Base-by-base conservation (phyloP, 1,140 invertebrate genomes). In the Philopotamus ludificatus region DNA sequence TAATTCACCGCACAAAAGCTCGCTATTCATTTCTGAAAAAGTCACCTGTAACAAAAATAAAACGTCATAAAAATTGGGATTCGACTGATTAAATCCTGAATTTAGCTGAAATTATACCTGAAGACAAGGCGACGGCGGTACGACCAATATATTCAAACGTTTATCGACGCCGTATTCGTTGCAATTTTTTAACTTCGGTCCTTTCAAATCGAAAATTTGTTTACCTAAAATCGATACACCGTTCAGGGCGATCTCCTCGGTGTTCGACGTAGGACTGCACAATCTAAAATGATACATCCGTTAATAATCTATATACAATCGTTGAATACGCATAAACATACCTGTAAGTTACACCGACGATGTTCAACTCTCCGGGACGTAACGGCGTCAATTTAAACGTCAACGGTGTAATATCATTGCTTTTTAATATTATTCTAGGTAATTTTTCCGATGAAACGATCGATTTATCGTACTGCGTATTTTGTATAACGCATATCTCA, bases 1-100 rank as follows among this genome's bases (percentile, higher is more conserved):
- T 28, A 93, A 79, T 76, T 93, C 89, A 3, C 90, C 89, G 71
- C 87, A 87, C 42, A 92, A 76, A 72, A 91, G 83, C 55, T 87
- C 84, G 1, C 79, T 75, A 51, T 82, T 84, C n/a, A 89, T 81
- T 73, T 90, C 85, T 18, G 82, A 83, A 72, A 92, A 91, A 2
- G 82, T 83, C 74, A 80, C 78, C 79, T 81, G 49, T 26, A 63
- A 61, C 15, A 42, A 58, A 45, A 59, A 18, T 26, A 25, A n/a
- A n/a, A n/a, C n/a, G n/a, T n/a, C n/a, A n/a, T n/a, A n/a, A n/a
- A n/a, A n/a, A n/a, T n/a, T n/a, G n/a, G n/a, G n/a, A n/a, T n/a
- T n/a, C n/a, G n/a, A n/a, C n/a, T n/a, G n/a, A n/a, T n/a, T n/a
- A n/a, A n/a, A n/a, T n/a, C n/a, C n/a, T n/a, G n/a, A n/a, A n/a